Conservation (phyloP, 2,113 vertebrate species). For the Stegastes partitus region DNA sequence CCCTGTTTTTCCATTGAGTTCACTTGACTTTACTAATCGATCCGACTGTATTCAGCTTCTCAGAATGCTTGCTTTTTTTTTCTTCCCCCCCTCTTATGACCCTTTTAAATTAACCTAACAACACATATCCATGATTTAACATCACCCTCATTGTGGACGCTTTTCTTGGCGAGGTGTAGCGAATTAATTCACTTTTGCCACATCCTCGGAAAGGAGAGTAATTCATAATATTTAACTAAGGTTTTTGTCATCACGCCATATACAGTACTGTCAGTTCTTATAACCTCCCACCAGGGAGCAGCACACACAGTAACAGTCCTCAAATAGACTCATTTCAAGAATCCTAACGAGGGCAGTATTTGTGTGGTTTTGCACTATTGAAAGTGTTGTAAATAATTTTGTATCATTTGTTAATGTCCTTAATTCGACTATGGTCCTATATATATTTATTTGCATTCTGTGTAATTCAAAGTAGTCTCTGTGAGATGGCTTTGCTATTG, state of each 20-base stretch:
- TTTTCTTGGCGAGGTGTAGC: conserved; percentile 1
- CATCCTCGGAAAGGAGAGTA: conserved; percentile 8
- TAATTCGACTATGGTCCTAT: conserved; percentile 74
- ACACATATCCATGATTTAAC: conserved; percentile 19
- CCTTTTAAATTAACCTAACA: conserved; percentile 28
- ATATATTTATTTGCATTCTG: conserved; percentile 86
- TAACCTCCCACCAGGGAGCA: conserved; percentile 59
- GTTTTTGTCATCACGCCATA: conserved; percentile 39
- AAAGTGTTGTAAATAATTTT: conserved; percentile 84
- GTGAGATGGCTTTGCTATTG: conserved; percentile 85
- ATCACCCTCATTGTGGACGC: background rate
- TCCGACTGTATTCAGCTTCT: conserved; percentile 16
- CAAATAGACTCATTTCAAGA: conserved; percentile 66
- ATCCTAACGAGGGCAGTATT: conserved; percentile 66
- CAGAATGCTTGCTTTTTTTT: conserved; percentile 8
- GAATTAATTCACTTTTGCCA: background rate
- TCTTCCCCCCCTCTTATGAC: background rate
- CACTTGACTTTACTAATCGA: conserved; percentile 25
- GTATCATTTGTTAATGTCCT: conserved; percentile 76
- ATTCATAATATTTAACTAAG: background rate
- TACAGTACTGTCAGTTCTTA: conserved; percentile 55
- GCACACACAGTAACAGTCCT: conserved; percentile 68
- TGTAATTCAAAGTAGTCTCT: conserved; percentile 86
- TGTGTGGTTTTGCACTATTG: conserved; percentile 86
- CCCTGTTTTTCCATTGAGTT: conserved; percentile 32